Percentiles rank a stretch among this genome's conserved stretches.
phyloP scores from a whole-genome alignment of 2,888 invertebrate genomes.

The Polydrusus cervinus region DNA sequence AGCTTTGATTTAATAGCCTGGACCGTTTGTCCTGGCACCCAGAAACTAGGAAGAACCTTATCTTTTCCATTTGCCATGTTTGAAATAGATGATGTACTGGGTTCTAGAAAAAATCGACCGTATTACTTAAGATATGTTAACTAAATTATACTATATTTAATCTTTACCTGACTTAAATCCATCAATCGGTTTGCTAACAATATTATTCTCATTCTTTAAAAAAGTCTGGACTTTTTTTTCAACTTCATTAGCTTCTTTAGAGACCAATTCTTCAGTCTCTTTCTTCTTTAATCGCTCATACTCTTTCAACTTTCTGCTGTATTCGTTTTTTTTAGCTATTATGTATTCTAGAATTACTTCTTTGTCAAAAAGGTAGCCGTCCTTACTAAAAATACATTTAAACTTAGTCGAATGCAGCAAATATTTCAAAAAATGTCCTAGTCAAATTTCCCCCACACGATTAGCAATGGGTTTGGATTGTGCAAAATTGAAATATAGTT shows the following conservation, averaged over 20 bases:
- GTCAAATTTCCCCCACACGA: too few species aligned
- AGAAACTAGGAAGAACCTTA: conserved; percentile 93
- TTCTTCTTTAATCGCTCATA: conserved; percentile 91
- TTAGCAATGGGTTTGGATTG: too few species aligned
- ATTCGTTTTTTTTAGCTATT: conserved; percentile 94
- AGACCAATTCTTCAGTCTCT: conserved; percentile 81
- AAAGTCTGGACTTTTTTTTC: conserved; percentile 85
- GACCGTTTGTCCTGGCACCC: conserved; percentile 96
- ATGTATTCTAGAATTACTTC: conserved; percentile 97
- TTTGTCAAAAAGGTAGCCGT: conserved; percentile 97
- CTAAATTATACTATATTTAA: neutral
- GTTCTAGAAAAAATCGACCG: conserved; percentile 37
- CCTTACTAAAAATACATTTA: conserved; percentile 72
- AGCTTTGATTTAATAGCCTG: conserved; percentile 81
- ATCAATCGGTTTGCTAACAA: conserved; percentile 74
- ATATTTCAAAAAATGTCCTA: too few species aligned
- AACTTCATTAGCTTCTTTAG: conserved; percentile 80
- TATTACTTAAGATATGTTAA: neutral
- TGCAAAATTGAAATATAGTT: too few species aligned
- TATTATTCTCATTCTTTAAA: conserved; percentile 87
- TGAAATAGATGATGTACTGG: conserved; percentile 74
- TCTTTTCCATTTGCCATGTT: conserved; percentile 85
- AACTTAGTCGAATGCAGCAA: too few species aligned
- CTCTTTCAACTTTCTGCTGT: conserved; percentile 90
- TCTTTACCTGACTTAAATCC: conserved; percentile 66